A percentile compares a stretch with the other conserved stretches of the same genome.
Conservation (phyloP, 2,113 vertebrate species). For the Sphyrna mokarran region DNA sequence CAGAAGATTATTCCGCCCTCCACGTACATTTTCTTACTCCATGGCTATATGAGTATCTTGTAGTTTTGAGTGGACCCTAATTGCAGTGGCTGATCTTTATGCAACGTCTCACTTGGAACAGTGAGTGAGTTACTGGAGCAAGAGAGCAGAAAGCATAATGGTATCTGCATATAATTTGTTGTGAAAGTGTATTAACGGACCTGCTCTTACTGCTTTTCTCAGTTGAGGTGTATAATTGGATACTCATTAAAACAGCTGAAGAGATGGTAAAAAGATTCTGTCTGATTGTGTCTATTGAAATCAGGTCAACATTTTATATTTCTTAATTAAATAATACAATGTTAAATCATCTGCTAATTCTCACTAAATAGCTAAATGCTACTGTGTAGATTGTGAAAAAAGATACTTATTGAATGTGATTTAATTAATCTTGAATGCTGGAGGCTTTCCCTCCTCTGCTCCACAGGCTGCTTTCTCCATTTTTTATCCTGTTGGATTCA, state of each 20-base stretch:
- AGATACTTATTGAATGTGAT: background rate
- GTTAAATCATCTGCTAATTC: slow-evolving; percentile 25
- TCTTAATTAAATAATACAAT: background rate
- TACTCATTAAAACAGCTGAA: background rate
- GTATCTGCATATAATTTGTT: background rate
- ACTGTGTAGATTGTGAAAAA: background rate
- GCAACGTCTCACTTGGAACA: too few species aligned
- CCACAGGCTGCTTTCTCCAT: background rate
- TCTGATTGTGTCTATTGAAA: slow-evolving; percentile 26
- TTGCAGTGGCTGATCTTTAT: background rate
- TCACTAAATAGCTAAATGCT: slow-evolving; percentile 4
- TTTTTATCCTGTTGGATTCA: background rate
- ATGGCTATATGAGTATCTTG: background rate
- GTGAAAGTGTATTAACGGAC: background rate
- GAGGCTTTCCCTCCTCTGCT: background rate
- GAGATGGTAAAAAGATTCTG: background rate
- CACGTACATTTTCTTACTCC: background rate
- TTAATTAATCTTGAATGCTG: background rate
- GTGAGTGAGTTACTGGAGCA: background rate
- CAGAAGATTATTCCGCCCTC: background rate
- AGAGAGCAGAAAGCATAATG: background rate
- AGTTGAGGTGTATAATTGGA: slow-evolving; percentile 6
- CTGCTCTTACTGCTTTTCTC: background rate
- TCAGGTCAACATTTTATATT: slow-evolving; percentile 10
- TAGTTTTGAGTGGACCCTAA: background rate